Evolutionary conservation across 1,140 invertebrate species (phyloP).

Genomic region (Babylonia areolata): DNA sequence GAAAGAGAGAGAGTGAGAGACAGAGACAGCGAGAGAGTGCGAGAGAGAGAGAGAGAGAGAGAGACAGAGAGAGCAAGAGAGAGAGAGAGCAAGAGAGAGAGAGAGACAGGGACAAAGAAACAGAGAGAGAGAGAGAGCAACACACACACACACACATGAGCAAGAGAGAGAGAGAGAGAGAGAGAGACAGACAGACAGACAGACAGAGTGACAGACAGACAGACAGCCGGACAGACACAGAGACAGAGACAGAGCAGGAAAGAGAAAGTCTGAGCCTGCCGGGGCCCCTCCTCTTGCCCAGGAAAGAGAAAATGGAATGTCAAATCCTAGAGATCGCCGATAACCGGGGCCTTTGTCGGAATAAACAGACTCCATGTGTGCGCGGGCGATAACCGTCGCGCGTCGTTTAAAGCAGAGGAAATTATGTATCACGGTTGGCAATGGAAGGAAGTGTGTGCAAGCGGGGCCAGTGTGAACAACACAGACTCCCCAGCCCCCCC

Average conservation of each 20-base stretch:
- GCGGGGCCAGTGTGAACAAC: not conserved
- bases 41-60: no score
- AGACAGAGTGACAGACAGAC: not conserved
- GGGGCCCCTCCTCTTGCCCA: no score
- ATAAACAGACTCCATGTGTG: constrained; percentile 29
- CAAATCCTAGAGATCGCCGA: constrained; percentile 5
- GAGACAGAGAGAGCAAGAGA: no score
- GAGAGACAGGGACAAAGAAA: not conserved
- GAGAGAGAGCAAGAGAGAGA: no score
- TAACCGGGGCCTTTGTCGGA: constrained; percentile 19
- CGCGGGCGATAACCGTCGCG: not conserved
- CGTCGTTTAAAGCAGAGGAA: constrained; percentile 12
- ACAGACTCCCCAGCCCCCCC: not conserved
- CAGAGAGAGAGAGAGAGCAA: not conserved
- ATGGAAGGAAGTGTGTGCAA: constrained; percentile 17
- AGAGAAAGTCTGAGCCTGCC: not conserved
- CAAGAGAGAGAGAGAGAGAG: not conserved
- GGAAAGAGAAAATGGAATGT: constrained; percentile 18
- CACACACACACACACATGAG: not conserved
- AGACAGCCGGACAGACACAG: no score
- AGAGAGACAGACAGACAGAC: not conserved
- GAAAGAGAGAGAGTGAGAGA: no score
- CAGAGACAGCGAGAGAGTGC: no score
- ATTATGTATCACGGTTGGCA: not conserved
- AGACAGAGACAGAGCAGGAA: not conserved